A percentile compares a stretch with the other conserved stretches of the same genome.
Conservation (phyloP, 2,797 vertebrate species). For the Micromesistius poutassou region DNA sequence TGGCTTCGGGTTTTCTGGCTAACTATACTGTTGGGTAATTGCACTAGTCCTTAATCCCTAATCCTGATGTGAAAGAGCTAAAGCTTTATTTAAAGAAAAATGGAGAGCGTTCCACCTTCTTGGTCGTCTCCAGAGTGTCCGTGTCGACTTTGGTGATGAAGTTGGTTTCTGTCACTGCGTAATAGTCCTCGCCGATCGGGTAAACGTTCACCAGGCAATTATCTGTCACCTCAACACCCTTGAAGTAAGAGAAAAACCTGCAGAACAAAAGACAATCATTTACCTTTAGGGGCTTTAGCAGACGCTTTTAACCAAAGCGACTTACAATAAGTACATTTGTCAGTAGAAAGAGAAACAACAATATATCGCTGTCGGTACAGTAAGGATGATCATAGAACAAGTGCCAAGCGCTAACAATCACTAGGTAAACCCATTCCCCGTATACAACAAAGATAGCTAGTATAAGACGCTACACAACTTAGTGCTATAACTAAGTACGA, state of each 20-base stretch:
- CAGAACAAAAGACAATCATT: slow-evolving; percentile 7
- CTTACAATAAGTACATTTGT: no score
- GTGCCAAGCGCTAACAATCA: no score
- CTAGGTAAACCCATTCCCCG: no score
- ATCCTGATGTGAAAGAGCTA: background rate
- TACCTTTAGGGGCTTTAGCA: no score
- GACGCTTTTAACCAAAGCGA: no score
- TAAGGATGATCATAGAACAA: no score
- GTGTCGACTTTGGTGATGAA: slow-evolving; percentile 91
- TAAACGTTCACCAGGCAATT: slow-evolving; percentile 96
- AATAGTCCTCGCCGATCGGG: slow-evolving; percentile 93
- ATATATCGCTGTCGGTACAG: no score
- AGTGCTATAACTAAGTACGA: no score
- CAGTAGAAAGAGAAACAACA: no score
- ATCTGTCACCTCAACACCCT: slow-evolving; percentile 94
- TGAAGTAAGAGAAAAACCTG: slow-evolving; percentile 98
- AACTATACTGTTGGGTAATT: background rate
- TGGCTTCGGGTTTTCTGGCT: background rate
- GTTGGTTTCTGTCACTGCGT: slow-evolving; percentile 96
- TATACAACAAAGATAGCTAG: no score
- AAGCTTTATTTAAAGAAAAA: background rate
- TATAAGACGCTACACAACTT: no score
- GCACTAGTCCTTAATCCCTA: slow-evolving; percentile 1
- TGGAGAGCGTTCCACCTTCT: slow-evolving; percentile 78
- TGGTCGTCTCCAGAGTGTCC: slow-evolving; percentile 89